Conservation (phyloP, 2,113 vertebrate genomes). For the Callocephalon fimbriatum region DNA sequence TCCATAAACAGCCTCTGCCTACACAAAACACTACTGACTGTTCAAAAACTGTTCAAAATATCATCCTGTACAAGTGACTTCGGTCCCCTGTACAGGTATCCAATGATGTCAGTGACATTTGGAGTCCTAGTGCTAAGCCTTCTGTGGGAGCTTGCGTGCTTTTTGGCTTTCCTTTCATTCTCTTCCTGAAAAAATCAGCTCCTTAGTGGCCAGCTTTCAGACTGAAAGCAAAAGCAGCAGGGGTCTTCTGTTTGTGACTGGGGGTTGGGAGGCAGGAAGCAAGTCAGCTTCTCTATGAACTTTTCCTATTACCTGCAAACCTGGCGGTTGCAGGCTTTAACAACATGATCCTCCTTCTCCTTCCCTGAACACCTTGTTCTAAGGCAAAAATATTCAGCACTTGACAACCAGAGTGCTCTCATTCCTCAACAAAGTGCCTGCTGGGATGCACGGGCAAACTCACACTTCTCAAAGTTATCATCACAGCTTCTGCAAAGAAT, state of each 20-base stretch:
- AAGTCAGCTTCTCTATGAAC: background rate
- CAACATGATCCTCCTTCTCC: background rate
- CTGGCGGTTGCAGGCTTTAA: background rate
- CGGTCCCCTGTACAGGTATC: background rate
- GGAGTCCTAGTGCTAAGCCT: background rate
- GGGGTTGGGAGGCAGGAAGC: background rate
- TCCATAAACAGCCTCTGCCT: background rate
- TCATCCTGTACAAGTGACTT: background rate
- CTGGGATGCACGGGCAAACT: background rate
- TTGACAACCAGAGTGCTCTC: background rate
- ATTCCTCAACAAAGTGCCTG: background rate
- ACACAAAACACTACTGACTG: background rate
- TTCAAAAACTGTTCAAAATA: background rate
- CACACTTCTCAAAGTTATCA: background rate
- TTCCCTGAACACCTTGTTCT: background rate
- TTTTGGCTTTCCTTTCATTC: background rate
- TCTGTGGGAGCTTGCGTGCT: background rate
- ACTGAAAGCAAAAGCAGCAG: background rate
- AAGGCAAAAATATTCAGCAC: background rate
- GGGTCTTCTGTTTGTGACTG: background rate
- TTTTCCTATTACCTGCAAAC: background rate
- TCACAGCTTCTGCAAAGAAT: background rate
- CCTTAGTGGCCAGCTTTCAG: background rate
- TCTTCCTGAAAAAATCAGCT: background rate
- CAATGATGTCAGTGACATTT: background rate